Conservation (phyloP, 1,140 invertebrate genomes). For the Pseudomyrmex sp. region DNA sequence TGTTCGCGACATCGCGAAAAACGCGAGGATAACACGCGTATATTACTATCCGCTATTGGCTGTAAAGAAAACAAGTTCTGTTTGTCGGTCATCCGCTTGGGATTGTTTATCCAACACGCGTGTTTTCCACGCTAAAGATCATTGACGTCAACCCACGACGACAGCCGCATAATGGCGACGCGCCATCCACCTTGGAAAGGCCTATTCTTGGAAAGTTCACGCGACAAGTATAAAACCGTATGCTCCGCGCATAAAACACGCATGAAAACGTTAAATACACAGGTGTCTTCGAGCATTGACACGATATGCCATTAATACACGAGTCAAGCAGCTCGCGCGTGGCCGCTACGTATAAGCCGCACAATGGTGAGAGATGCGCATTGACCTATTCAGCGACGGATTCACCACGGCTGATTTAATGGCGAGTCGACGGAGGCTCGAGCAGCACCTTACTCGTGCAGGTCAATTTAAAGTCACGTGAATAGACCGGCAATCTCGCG, state of each 20-base stretch:
- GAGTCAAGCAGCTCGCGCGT: constrained; percentile 18
- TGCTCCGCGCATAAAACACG: not conserved
- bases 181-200: not conserved
- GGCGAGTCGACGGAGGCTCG: constrained; percentile 54
- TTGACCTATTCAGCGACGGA: constrained; percentile 76
- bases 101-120: constrained; percentile 9
- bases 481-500: constrained; percentile 22
- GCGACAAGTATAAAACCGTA: constrained; percentile 33
- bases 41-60: not conserved
- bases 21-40: not conserved
- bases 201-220: constrained; percentile 54
- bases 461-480: constrained; percentile 58
- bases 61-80: not conserved
- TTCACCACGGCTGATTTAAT: constrained; percentile 72
- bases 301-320: constrained; percentile 61
- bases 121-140: constrained; percentile 20
- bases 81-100: not conserved
- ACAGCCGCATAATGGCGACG: constrained; percentile 3
- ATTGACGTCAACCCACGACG: constrained; percentile 43
- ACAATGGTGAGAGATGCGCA: constrained; percentile 72
- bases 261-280: constrained; percentile 1
- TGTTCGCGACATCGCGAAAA: constrained; percentile 1
- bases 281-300: constrained; percentile 55
- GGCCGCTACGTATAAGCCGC: constrained; percentile 24
- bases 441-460: constrained; percentile 59